phyloP scores from a whole-genome alignment of 2,113 vertebrate genomes.

The Leucosticte australis region DNA sequence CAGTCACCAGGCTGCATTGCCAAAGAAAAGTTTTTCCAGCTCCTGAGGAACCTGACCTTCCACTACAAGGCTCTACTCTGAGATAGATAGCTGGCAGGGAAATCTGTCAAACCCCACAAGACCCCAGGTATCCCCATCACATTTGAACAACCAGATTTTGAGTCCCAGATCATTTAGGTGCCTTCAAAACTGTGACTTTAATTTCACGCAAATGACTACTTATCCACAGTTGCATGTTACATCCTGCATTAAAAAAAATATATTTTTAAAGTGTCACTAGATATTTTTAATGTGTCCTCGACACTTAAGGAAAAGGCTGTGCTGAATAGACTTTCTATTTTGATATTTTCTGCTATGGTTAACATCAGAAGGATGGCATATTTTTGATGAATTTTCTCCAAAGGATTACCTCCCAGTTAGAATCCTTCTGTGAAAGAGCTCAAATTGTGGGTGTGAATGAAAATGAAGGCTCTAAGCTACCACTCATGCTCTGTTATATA shows the following conservation, averaged over 20 bases:
- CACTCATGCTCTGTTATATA: slow-evolving; percentile 43
- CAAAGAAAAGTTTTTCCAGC: not conserved
- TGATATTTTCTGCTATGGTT: not conserved
- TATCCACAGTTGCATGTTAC: not conserved
- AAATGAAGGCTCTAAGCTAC: slow-evolving; percentile 38
- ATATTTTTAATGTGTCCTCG: not conserved
- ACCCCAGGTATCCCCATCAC: not conserved
- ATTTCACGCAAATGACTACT: not conserved
- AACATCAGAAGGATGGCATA: not conserved
- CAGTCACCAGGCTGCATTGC: not conserved
- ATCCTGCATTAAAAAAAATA: not conserved
- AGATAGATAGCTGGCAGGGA: not conserved
- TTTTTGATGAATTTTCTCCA: slow-evolving; percentile 20
- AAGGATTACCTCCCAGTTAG: slow-evolving; percentile 25
- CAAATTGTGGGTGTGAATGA: slow-evolving; percentile 47
- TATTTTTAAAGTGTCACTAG: not conserved
- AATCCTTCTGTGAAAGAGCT: slow-evolving; percentile 16
- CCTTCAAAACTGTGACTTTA: not conserved
- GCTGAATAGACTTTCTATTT: not conserved
- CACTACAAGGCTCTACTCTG: accelerated
- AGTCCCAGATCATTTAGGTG: not conserved
- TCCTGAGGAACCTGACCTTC: not conserved
- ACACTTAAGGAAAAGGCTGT: not conserved
- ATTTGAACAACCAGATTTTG: not conserved
- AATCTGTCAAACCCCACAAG: not conserved